Evolutionary conservation across 2,888 invertebrate genomes (phyloP).

Genomic region (Argynnis bischoffii): DNA sequence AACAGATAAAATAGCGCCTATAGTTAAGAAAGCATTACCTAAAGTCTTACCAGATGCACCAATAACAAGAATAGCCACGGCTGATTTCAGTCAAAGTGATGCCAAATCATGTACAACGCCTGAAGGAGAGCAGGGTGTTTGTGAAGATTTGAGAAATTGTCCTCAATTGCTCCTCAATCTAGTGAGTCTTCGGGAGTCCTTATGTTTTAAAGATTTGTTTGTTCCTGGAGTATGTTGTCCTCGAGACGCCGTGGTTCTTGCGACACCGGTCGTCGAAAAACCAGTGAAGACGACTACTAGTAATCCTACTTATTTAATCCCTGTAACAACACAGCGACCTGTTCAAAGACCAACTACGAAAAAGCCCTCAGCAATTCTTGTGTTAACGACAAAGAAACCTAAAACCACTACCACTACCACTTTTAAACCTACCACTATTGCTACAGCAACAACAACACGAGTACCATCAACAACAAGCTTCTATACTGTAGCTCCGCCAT

Average conservation of each 20-base stretch:
- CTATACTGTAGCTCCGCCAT: conserved; percentile 69
- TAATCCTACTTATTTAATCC: conserved; percentile 70
- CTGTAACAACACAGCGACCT: conserved; percentile 68
- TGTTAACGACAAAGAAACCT: conserved; percentile 60
- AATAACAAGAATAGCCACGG: conserved; percentile 70
- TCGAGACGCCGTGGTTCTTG: conserved; percentile 56
- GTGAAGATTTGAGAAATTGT: conserved; percentile 94
- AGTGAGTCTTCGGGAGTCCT: conserved; percentile 90
- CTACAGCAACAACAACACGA: conserved; percentile 51
- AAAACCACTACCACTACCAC: conserved; percentile 55
- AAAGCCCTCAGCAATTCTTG: conserved; percentile 60
- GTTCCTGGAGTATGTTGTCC: conserved; percentile 97
- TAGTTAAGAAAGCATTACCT: conserved; percentile 79
- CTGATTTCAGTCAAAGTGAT: conserved; percentile 74
- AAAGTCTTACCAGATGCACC: conserved; percentile 72
- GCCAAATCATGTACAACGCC: conserved; percentile 90
- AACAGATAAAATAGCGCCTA: conserved; percentile 90
- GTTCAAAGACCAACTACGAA: conserved; percentile 53
- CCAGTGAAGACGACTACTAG: conserved; percentile 64
- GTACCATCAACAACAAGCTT: conserved; percentile 67
- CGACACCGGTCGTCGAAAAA: conserved; percentile 51
- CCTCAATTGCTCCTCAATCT: conserved; percentile 92
- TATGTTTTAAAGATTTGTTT: conserved; percentile 95
- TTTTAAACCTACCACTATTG: conserved; percentile 45
- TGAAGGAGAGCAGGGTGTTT: conserved; percentile 89